phyloP scores from a whole-genome alignment of 1,140 invertebrate species.

The Chrysopa pallens region DNA sequence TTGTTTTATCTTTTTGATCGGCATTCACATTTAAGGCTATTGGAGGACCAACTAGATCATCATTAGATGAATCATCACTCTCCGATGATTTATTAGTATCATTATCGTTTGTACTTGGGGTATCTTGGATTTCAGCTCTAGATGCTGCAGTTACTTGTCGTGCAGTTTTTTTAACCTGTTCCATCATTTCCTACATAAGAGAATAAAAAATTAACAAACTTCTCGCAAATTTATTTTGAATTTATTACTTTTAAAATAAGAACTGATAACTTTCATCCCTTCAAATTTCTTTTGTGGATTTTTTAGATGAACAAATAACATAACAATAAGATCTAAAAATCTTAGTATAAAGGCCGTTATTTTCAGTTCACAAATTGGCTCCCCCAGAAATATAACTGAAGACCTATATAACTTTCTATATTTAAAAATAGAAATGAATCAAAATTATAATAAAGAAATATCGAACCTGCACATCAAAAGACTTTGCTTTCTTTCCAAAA shows the following conservation, averaged over 20 bases:
- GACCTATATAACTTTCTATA: too few species aligned
- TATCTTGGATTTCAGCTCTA: neutral
- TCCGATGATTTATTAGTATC: constrained; percentile 10
- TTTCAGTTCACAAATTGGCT: too few species aligned
- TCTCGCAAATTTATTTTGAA: too few species aligned
- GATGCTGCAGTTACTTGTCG: constrained; percentile 11
- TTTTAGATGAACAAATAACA: too few species aligned
- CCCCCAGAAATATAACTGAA: too few species aligned
- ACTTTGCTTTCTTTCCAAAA: constrained; percentile 62
- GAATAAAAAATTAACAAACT: too few species aligned
- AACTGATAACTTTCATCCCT: too few species aligned
- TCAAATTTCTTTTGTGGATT: too few species aligned
- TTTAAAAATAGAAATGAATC: too few species aligned
- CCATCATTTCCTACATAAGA: constrained; percentile 24
- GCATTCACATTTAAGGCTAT: constrained; percentile 20
- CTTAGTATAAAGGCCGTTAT: too few species aligned
- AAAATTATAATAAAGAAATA: constrained; percentile 1
- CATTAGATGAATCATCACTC: constrained; percentile 5
- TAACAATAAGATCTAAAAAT: too few species aligned
- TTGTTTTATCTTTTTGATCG: constrained; percentile 8
- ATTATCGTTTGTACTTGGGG: constrained; percentile 4
- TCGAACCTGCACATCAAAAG: constrained; percentile 43
- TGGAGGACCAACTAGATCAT: constrained; percentile 39
- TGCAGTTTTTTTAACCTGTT: constrained; percentile 28
- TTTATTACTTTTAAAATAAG: too few species aligned